These are phyloP conservation scores for Nipponacmea schrenckii DNA, from an alignment of 2,888 invertebrate species.

Conservation along the genomic window DNA sequence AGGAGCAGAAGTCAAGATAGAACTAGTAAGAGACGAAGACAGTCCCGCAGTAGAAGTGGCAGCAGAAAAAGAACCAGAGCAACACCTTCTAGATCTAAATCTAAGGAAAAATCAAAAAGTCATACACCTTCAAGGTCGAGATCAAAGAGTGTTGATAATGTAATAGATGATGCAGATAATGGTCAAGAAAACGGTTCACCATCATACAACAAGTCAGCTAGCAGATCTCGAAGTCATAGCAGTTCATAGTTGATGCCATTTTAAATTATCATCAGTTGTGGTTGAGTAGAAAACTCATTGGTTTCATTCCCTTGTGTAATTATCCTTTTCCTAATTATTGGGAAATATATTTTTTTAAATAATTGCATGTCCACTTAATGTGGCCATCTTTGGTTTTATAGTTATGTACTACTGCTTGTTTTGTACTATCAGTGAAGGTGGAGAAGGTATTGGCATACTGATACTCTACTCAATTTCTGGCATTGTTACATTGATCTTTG, in stretches of 20 bases:
- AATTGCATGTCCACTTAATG: too few species aligned
- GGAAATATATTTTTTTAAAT: too few species aligned
- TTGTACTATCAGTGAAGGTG: too few species aligned
- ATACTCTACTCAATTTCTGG: too few species aligned
- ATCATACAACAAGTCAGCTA: conserved; percentile 20
- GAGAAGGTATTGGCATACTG: too few species aligned
- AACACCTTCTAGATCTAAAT: conserved; percentile 13
- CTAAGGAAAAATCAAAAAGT: conserved; percentile 18
- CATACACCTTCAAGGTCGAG: conserved; percentile 22
- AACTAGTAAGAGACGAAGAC: conserved; percentile 23
- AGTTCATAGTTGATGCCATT: neutral
- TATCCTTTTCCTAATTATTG: too few species aligned
- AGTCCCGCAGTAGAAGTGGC: conserved; percentile 18
- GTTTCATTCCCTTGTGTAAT: too few species aligned
- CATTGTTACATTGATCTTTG: too few species aligned
- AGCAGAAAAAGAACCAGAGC: conserved; percentile 12
- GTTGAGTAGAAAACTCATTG: too few species aligned
- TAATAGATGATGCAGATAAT: conserved; percentile 15
- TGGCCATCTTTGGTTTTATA: too few species aligned
- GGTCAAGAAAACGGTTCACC: conserved; percentile 15
- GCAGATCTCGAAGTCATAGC: conserved; percentile 22
- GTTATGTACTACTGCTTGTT: too few species aligned
- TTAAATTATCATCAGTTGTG: too few species aligned
- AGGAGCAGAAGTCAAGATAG: conserved; percentile 23
- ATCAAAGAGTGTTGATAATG: conserved; percentile 13